Evolutionary conservation across 2,888 invertebrate species (phyloP), one percentile per base, ranked within the genome.

Genomic region (Diarsia rubi): DNA sequence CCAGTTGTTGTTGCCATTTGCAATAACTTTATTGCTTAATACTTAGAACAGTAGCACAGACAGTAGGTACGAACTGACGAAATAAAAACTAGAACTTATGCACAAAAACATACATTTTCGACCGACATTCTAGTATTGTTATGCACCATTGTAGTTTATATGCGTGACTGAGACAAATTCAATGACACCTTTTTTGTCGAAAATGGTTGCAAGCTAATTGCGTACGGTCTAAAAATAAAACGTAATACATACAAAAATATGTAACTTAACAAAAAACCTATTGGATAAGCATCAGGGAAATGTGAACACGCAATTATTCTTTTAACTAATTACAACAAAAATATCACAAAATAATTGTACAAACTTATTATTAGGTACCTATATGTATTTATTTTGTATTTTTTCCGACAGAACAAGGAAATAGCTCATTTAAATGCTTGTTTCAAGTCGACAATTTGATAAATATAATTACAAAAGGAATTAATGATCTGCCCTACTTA

Each of bases 101-200:
- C 16, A 79, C 57, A 75, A 73, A 81, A 79, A 60, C 60, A 72
- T 69, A 83, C 19, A 75, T 67, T 62, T 67, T 73, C 72, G 63
- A 45, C 69, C 52, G 66, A 73, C 69, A 72, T 54, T 71, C 42
- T 67, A 68, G 62, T 57, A 73, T 68, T 59, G 65, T 79, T 75
- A 71, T 44, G 64, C 76, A 70, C 49, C 73, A 78, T 79, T 83
- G 79, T 87, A 71, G 73, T 73, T 75, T 78, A 83, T 78, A 76
- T 73, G 75, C 86, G 87, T 83, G 79, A 86, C 86, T 79, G 83
- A 76, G 52, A 82, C 86, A 19, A 87, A 88, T 84, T 79, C 83
- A 86, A 85, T 82, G 88, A 84, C 83, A 88, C 73, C 75, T 71
- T 86, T 86, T 86, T 84, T 83, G 77, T 82, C 63, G 63, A 77